Evolutionary conservation across 2,113 vertebrate species (phyloP).

Genomic region (Amphilophus citrinellus): DNA sequence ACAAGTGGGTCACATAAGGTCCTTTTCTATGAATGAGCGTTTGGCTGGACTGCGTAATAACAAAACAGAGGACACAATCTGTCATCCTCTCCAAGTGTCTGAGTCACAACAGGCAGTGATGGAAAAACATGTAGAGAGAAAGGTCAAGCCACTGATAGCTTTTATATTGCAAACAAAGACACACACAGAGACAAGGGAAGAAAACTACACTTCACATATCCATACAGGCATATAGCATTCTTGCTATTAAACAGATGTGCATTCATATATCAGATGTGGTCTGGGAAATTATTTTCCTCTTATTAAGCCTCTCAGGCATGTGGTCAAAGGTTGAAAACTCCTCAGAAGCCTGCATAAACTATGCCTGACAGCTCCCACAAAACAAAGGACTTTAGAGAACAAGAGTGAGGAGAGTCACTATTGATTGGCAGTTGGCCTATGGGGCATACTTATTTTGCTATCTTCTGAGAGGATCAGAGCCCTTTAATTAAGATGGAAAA

Average conservation of each 20-base stretch:
- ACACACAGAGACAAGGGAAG: neutral
- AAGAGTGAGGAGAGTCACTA: constrained; percentile 6
- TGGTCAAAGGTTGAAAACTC: constrained; percentile 40
- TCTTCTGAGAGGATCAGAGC: constrained; percentile 24
- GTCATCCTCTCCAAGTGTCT: constrained; percentile 47
- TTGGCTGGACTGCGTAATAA: constrained; percentile 44
- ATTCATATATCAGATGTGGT: constrained; percentile 53
- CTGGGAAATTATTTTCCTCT: constrained; percentile 53
- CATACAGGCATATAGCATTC: neutral
- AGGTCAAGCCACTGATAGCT: constrained; percentile 15
- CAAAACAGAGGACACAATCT: constrained; percentile 51
- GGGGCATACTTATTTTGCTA: constrained; percentile 35
- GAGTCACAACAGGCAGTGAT: constrained; percentile 49
- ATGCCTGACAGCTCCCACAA: constrained; percentile 50
- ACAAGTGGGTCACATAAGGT: constrained; percentile 50
- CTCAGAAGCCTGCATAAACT: constrained; percentile 48
- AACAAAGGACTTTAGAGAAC: constrained; percentile 54
- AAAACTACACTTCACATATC: neutral
- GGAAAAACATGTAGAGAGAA: constrained; percentile 25
- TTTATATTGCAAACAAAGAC: constrained; percentile 13
- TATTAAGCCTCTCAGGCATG: constrained; percentile 43
- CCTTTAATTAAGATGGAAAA: constrained; percentile 42
- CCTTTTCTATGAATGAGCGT: constrained; percentile 70
- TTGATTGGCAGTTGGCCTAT: constrained; percentile 53
- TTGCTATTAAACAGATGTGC: constrained; percentile 55